Evolutionary conservation across 2,797 vertebrate genomes (phyloP), one percentile per base, ranked within the genome.

Genomic region (Poecilia velifera): DNA sequence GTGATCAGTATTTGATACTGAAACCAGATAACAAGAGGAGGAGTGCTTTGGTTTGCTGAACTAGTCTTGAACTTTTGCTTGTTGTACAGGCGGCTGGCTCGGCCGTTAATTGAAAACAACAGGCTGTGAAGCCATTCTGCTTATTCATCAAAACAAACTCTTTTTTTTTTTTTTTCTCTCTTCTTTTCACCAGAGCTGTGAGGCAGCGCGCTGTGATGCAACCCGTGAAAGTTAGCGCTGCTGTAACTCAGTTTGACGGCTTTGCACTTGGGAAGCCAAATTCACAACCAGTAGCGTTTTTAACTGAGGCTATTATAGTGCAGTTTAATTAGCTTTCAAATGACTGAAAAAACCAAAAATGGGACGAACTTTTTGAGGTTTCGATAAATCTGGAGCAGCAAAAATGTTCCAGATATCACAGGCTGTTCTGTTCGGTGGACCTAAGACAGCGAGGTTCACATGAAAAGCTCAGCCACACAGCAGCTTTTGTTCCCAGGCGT

Each of bases 401-500:
- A 41, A 45, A 39, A 64, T 43, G 76, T 25, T 45, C 53, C 77
- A 79, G 78, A 53, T 81, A 81, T 25, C 59, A 34, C 62, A 57
- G 53, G 68, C 39, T 73, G 22, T 73, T 80, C 57, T 81, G 41
- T 73, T 75, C 41, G 0, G 2, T 71, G 73, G 87, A 79, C 73
- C 80, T 66, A 57, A 81, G 87, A 86, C 51, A 87, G 45, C 66
- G 25, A 14, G 47, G 81, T 89, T 92, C 66, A 80, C 4, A 74
- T 39, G 87, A 82, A 82, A 84, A 76, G 81, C 36, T 72, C 41
- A 39, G 10, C 77, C 34, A 91, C 89, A 90, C 86, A 85, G 85
- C 84, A 71, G 82, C 81, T 72, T 88, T 92, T 91, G 88, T 89
- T 91, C 25, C 68, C 68, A 5, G 28, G 0, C 1, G 0, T 81